These are phyloP conservation scores for Rafetus swinhoei DNA, from an alignment of 2,113 vertebrate species.

Conservation along the genomic window DNA sequence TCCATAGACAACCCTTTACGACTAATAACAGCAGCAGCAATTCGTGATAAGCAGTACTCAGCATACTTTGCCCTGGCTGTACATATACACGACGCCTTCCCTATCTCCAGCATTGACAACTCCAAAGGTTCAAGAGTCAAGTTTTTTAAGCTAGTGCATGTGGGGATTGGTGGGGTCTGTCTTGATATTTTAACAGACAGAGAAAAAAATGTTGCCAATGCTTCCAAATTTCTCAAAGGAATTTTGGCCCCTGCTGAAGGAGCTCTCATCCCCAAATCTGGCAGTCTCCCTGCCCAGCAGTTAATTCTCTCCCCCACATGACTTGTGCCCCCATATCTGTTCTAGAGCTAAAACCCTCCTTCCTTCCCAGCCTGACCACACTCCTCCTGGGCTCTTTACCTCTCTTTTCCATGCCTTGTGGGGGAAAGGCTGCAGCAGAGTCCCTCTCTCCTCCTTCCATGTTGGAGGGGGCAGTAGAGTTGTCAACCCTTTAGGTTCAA, in stretches of 20 bases:
- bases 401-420: background rate
- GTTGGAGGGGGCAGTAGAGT: background rate
- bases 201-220: background rate
- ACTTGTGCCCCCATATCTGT: background rate
- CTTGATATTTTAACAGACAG: background rate
- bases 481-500: no score
- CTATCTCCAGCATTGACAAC: background rate
- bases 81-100: background rate
- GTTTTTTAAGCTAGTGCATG: background rate
- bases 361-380: background rate
- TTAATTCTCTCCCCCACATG: background rate
- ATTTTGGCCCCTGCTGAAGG: background rate
- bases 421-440: background rate
- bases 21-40: background rate
- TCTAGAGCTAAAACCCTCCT: background rate
- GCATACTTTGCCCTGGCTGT: background rate
- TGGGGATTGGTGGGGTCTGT: background rate
- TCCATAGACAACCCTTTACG: fast-evolving
- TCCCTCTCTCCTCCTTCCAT: background rate
- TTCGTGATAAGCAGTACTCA: background rate
- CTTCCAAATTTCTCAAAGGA: background rate
- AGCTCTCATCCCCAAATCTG: background rate
- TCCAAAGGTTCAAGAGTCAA: background rate
- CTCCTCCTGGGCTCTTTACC: background rate
- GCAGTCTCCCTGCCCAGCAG: background rate